Conservation (phyloP, 2,888 invertebrate genomes). For the Tetragnatha montana region DNA sequence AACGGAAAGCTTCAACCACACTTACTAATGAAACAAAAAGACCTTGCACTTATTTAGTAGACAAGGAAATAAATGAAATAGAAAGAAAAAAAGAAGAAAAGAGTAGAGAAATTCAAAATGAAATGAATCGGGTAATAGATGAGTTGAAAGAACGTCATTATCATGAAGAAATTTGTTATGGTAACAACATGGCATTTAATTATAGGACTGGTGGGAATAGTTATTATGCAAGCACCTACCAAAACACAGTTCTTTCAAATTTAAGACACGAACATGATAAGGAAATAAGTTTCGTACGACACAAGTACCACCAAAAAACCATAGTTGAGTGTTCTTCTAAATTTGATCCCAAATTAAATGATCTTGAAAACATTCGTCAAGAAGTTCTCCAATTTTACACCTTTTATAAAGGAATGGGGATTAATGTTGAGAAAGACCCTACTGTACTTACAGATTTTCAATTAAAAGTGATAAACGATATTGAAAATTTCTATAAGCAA, state of each 20-base stretch:
- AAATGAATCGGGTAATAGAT: constrained; percentile 30
- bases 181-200: background rate
- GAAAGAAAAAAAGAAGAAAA: background rate
- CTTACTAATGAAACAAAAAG: constrained; percentile 16
- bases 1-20: constrained; percentile 16
- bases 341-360: constrained; percentile 2
- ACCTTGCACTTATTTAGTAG: constrained; percentile 44
- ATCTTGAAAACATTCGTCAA: constrained; percentile 27
- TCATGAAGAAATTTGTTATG: background rate
- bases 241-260: background rate
- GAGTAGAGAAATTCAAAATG: background rate
- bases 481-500: constrained; percentile 43
- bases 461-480: constrained; percentile 53
- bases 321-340: background rate
- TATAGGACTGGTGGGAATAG: background rate
- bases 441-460: constrained; percentile 46
- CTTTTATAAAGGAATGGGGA: constrained; percentile 55
- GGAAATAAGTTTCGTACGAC: background rate
- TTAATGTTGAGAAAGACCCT: constrained; percentile 10
- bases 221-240: background rate
- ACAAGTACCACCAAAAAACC: background rate
- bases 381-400: constrained; percentile 57
- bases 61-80: constrained; percentile 37
- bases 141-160: background rate
- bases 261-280: background rate